Percentiles rank a stretch among this genome's conserved stretches.
Conservation (phyloP, 2,888 invertebrate species). For the Cantharis rustica region DNA sequence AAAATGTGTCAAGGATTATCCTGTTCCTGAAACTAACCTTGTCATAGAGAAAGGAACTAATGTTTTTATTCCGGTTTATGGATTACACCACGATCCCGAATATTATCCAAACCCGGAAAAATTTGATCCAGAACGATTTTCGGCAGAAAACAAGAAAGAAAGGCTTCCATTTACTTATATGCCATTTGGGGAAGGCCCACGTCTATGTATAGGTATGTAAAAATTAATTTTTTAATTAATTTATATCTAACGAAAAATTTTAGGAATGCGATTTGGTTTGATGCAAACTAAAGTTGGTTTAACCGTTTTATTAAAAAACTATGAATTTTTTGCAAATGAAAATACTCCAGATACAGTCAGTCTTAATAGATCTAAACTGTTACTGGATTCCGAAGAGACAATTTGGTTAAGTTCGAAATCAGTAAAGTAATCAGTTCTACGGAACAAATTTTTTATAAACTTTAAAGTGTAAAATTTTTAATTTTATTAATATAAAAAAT, state of each 20-base stretch:
- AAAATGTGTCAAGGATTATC: constrained; percentile 37
- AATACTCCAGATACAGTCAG: neutral
- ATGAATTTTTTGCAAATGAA: constrained; percentile 16
- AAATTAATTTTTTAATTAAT: neutral
- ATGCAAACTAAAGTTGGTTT: constrained; percentile 33
- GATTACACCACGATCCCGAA: constrained; percentile 36
- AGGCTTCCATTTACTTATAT: constrained; percentile 33
- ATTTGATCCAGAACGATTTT: constrained; percentile 66
- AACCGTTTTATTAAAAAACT: constrained; percentile 20
- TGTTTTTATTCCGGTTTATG: constrained; percentile 36
- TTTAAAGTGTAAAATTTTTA: neutral
- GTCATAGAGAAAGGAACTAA: constrained; percentile 46
- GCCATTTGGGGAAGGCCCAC: constrained; percentile 48
- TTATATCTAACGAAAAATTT: constrained; percentile 5
- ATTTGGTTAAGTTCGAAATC: neutral
- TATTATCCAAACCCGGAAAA: constrained; percentile 56
- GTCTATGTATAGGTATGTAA: constrained; percentile 43
- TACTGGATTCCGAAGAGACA: neutral
- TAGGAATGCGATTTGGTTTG: constrained; percentile 33
- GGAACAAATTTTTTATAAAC: too few species aligned
- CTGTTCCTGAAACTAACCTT: constrained; percentile 42
- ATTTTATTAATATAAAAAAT: neutral
- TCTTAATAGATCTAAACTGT: neutral
- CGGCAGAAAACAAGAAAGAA: constrained; percentile 14
- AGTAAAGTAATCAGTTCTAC: neutral